Conservation (phyloP, 2,888 invertebrate species). For the Cantharis flavilabris region DNA sequence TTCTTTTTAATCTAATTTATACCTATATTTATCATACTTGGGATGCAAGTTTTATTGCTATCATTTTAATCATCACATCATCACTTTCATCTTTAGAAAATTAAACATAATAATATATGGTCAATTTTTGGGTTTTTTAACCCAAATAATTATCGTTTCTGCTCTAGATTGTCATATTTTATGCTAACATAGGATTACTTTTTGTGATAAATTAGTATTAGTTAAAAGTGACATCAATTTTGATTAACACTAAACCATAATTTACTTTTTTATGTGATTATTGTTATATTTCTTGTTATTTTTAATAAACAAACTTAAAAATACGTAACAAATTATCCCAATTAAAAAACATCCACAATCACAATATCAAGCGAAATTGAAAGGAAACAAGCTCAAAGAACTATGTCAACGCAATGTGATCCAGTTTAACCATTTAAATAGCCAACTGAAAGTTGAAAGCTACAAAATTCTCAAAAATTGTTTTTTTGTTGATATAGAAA, state of each 20-base stretch:
- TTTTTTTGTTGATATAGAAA: too few species aligned
- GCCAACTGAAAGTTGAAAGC: too few species aligned
- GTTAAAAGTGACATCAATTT: background rate
- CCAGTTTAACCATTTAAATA: too few species aligned
- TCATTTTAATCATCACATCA: background rate
- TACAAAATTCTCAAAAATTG: too few species aligned
- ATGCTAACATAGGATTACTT: background rate
- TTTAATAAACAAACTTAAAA: background rate
- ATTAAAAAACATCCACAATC: too few species aligned
- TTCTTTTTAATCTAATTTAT: conserved; percentile 67
- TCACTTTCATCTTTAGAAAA: background rate
- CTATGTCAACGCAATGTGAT: too few species aligned
- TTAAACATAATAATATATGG: background rate
- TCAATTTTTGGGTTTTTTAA: background rate
- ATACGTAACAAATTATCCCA: background rate
- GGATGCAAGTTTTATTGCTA: background rate
- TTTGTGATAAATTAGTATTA: background rate
- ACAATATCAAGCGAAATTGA: too few species aligned
- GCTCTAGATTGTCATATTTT: background rate
- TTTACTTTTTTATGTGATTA: background rate
- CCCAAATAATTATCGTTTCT: background rate
- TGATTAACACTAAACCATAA: background rate
- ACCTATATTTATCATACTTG: background rate
- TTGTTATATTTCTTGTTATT: background rate
- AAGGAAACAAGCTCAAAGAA: too few species aligned